Evolutionary conservation across 23 tunicate species (phyloP).

Genomic region (Trididemnum nubilum): DNA sequence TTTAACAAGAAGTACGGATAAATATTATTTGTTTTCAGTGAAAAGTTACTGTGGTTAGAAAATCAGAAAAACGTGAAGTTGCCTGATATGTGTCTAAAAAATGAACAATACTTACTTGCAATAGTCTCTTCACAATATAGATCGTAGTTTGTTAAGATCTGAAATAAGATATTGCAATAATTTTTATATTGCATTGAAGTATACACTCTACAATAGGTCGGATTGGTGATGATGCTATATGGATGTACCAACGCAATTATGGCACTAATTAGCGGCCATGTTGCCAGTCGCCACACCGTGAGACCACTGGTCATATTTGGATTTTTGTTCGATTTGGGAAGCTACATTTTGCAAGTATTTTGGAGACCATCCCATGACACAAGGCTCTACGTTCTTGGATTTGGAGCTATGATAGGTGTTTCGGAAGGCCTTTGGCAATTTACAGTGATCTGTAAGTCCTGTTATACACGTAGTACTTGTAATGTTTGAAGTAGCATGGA

Average conservation of each 20-base stretch:
- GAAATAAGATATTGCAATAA: too few species aligned
- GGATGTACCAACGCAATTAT: conserved; percentile 21
- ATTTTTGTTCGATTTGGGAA: neutral
- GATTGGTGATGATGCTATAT: conserved; percentile 30
- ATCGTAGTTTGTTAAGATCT: too few species aligned
- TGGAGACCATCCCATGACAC: conserved; percentile 20
- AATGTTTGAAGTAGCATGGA: too few species aligned
- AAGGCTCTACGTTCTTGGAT: conserved; percentile 2
- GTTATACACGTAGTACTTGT: neutral
- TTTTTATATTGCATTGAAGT: too few species aligned
- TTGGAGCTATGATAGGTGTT: conserved; percentile 24
- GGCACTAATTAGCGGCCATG: conserved; percentile 9
- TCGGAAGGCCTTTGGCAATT: conserved; percentile 41
- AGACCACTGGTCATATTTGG: neutral
- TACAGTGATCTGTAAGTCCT: conserved; percentile 17
- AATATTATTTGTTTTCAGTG: too few species aligned
- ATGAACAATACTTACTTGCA: too few species aligned
- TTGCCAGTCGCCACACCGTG: conserved; percentile 11
- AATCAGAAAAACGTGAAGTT: too few species aligned
- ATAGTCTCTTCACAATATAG: too few species aligned
- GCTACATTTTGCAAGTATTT: conserved; percentile 10
- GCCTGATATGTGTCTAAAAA: too few species aligned
- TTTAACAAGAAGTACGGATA: too few species aligned
- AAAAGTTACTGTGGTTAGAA: too few species aligned
- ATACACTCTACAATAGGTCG: too few species aligned